Percentiles rank a stretch among this genome's conserved stretches.
These are phyloP conservation scores for Drosophila dives DNA, from an alignment of 2,888 invertebrate genomes.

Conservation along the genomic window DNA sequence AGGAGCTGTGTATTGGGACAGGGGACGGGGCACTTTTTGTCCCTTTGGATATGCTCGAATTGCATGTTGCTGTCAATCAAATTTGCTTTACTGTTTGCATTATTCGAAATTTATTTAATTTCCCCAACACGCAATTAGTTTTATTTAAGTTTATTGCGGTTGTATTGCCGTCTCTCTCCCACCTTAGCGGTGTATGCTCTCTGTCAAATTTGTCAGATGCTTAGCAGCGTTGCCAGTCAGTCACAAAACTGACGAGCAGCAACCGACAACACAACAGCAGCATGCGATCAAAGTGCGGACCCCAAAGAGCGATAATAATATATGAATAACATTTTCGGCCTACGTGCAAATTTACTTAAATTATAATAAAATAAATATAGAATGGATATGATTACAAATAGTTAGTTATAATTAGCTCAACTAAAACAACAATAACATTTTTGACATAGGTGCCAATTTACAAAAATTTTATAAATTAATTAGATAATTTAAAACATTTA, in stretches of 20 bases:
- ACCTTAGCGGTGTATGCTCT: slow-evolving; percentile 14
- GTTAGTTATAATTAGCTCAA: background rate
- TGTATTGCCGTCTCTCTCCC: slow-evolving; percentile 54
- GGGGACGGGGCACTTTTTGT: slow-evolving; percentile 13
- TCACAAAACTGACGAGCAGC: slow-evolving; percentile 41
- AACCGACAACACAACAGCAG: slow-evolving; percentile 19
- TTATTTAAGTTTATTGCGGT: slow-evolving; percentile 81
- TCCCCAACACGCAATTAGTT: slow-evolving; percentile 78
- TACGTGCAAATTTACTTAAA: background rate
- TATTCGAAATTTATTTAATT: slow-evolving; percentile 79
- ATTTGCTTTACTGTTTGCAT: slow-evolving; percentile 78
- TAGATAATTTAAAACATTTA: background rate
- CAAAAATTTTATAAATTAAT: background rate
- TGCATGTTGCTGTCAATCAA: slow-evolving; percentile 79
- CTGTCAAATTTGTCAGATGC: slow-evolving; percentile 59
- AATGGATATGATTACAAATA: background rate
- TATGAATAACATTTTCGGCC: background rate
- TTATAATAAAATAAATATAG: background rate
- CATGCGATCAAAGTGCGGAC: slow-evolving; percentile 62
- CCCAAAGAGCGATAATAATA: background rate
- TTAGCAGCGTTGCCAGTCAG: slow-evolving; percentile 73
- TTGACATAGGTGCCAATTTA: background rate
- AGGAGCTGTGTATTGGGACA: background rate
- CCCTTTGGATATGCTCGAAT: slow-evolving; percentile 41
- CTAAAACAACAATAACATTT: background rate